Percentiles rank a stretch among this genome's conserved stretches.
These are phyloP conservation scores for Pseudomyrmex cubaensis DNA, from an alignment of 1,140 invertebrate genomes.

Conservation along the genomic window DNA sequence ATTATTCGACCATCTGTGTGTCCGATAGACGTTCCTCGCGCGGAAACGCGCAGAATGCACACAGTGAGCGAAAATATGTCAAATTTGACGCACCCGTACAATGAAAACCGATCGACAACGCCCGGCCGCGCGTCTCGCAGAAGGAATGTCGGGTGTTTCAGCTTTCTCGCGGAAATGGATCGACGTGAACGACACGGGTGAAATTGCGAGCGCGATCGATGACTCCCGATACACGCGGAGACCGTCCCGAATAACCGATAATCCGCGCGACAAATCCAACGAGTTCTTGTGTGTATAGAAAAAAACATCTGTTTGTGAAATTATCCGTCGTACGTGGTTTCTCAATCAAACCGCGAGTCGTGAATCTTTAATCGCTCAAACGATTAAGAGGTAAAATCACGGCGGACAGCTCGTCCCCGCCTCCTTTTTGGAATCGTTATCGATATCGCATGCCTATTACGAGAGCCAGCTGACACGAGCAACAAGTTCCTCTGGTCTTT, in stretches of 20 bases:
- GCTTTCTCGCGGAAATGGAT: conserved; percentile 58
- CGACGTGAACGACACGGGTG: conserved; percentile 18
- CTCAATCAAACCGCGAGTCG: conserved; percentile 4
- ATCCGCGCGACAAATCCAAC: neutral
- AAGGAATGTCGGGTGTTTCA: conserved; percentile 43
- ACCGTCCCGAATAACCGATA: conserved; percentile 36
- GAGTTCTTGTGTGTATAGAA: neutral
- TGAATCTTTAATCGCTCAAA: neutral
- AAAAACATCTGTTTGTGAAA: neutral
- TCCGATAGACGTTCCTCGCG: neutral
- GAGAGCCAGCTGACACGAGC: conserved; percentile 28
- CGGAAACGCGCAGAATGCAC: neutral
- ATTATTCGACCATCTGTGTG: neutral
- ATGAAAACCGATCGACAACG: conserved; percentile 9
- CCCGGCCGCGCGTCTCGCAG: neutral
- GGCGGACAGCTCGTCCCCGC: too few species aligned
- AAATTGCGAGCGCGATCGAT: conserved; percentile 48
- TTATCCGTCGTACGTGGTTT: neutral
- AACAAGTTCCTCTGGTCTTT: conserved; percentile 52
- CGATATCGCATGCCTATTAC: conserved; percentile 48
- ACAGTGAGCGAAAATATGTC: conserved; percentile 1
- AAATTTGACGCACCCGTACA: neutral
- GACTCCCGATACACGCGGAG: conserved; percentile 13
- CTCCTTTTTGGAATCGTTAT: neutral
- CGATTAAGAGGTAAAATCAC: conserved; percentile 2